These are phyloP conservation scores for Osmoderma eremita DNA, from an alignment of 2,888 invertebrate species.

Conservation along the genomic window DNA sequence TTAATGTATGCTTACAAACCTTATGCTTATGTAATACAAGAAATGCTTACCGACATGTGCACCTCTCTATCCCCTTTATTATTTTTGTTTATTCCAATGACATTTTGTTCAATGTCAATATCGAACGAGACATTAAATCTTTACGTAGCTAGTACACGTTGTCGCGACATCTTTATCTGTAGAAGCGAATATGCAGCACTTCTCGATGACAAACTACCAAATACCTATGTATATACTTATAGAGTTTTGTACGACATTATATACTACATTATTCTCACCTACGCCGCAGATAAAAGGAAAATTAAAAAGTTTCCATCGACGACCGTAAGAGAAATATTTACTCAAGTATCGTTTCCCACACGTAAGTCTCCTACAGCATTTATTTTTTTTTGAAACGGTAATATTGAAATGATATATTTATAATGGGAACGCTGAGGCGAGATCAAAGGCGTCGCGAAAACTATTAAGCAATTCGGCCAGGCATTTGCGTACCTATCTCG, in stretches of 20 bases:
- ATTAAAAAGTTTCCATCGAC: constrained; percentile 25
- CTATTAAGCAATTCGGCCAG: constrained; percentile 12
- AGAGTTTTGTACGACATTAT: neutral
- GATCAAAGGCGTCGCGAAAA: constrained; percentile 31
- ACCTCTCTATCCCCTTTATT: neutral
- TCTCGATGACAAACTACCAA: neutral
- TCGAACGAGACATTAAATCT: constrained; percentile 28
- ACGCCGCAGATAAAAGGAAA: constrained; percentile 1
- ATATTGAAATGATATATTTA: constrained; percentile 33
- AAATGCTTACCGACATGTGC: no score
- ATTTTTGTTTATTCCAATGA: constrained; percentile 12
- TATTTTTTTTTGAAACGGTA: constrained; percentile 22
- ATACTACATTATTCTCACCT: neutral
- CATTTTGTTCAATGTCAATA: constrained; percentile 12
- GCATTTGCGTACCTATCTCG: neutral
- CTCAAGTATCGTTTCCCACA: constrained; percentile 11
- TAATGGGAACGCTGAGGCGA: constrained; percentile 9
- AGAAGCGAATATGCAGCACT: neutral
- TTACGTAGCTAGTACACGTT: constrained; percentile 3
- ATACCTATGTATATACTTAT: constrained; percentile 2
- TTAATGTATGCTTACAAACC: neutral
- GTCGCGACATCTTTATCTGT: neutral
- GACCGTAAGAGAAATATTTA: constrained; percentile 25
- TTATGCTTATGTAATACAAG: neutral
- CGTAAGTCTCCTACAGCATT: constrained; percentile 18